A percentile compares a stretch with the other conserved stretches of the same genome.
These are phyloP conservation scores for Pavo muticus DNA, from an alignment of 2,113 vertebrate genomes.

Conservation along the genomic window DNA sequence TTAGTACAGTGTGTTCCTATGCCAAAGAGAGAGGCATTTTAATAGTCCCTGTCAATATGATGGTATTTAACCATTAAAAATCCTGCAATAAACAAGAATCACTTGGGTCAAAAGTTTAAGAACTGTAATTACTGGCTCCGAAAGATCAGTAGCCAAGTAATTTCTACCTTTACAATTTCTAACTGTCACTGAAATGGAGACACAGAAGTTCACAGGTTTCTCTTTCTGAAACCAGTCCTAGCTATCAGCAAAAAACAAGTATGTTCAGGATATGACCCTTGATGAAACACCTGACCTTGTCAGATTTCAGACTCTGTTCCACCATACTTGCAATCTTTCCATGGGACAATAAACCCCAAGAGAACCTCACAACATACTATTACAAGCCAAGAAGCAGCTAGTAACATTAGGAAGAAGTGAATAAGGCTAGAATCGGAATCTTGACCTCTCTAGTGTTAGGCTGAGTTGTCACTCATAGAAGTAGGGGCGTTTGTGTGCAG, in stretches of 20 bases:
- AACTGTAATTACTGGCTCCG: neutral
- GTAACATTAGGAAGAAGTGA: neutral
- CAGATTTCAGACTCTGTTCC: neutral
- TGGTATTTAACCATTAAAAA: neutral
- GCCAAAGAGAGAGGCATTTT: neutral
- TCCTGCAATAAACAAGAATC: neutral
- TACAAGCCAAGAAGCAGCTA: neutral
- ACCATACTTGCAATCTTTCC: neutral
- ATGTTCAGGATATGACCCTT: neutral
- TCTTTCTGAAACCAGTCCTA: neutral
- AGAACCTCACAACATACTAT: neutral
- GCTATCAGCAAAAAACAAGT: neutral
- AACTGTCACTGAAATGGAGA: neutral
- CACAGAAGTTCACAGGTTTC: neutral
- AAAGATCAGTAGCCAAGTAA: neutral
- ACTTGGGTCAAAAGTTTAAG: neutral
- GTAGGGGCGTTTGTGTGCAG: neutral
- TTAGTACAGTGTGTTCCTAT: neutral
- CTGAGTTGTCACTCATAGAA: neutral
- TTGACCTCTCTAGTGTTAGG: conserved; percentile 20
- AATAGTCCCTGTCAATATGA: neutral
- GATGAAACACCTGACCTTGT: neutral
- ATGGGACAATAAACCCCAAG: neutral
- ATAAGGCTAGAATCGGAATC: neutral
- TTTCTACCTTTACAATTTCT: neutral